A percentile compares a stretch with the other conserved stretches of the same genome.
These are phyloP conservation scores for Zosterops borbonicus DNA, from an alignment of 2,113 vertebrate genomes.

Conservation along the genomic window DNA sequence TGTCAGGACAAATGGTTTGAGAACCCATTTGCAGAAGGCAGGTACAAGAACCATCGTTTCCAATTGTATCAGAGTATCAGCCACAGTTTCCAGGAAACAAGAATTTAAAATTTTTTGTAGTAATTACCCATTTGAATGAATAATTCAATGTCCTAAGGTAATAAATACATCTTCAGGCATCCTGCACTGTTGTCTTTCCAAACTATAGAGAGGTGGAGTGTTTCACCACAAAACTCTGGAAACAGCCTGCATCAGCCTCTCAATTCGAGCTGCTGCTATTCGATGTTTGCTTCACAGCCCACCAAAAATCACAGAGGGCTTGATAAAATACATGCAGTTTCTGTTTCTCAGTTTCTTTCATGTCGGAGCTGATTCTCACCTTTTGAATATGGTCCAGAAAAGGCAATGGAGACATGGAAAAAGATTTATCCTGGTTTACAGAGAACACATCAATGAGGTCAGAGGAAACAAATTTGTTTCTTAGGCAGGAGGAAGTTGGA, in stretches of 20 bases:
- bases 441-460: neutral
- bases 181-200: neutral
- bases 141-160: neutral
- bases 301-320: neutral
- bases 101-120: neutral
- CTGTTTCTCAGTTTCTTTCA: neutral
- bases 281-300: neutral
- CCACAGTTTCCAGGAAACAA: neutral
- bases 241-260: neutral
- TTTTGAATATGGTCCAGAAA: neutral
- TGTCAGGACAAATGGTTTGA: neutral
- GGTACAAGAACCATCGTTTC: neutral
- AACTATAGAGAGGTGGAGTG: neutral
- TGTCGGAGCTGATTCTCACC: neutral
- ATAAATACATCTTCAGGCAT: neutral
- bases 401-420: neutral
- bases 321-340: neutral
- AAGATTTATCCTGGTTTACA: neutral
- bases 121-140: neutral
- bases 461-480: neutral
- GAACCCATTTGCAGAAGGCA: neutral
- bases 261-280: neutral
- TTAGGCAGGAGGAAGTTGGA: neutral
- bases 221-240: neutral
- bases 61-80: neutral